Percentiles rank a stretch among this genome's conserved stretches.
Evolutionary conservation across 2,888 invertebrate genomes (phyloP).

Genomic region (Micoletzkya japonica): DNA sequence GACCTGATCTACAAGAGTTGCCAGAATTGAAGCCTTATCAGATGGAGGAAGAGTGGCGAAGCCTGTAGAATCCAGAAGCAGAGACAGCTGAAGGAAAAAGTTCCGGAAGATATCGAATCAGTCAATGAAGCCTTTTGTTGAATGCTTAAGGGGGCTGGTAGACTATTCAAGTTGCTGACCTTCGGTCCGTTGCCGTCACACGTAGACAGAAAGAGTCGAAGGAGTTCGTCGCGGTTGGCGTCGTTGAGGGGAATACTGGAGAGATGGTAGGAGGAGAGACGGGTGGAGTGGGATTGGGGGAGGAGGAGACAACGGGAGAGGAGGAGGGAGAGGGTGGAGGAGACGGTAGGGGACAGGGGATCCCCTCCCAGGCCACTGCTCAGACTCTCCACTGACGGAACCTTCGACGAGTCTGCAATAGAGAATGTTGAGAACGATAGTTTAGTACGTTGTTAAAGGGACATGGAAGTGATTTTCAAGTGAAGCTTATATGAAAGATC

Average conservation of each 20-base stretch:
- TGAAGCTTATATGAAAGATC: no score
- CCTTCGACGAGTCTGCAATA: conserved; percentile 77
- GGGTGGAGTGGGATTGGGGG: neutral
- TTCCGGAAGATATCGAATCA: neutral
- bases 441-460: no score
- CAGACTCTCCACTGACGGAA: conserved; percentile 78
- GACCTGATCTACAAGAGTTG: conserved; percentile 19
- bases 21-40: conserved; percentile 14
- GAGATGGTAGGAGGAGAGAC: neutral
- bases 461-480: no score
- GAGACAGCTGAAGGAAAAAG: neutral
- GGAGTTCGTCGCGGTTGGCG: conserved; percentile 20
- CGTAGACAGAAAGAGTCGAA: conserved; percentile 8
- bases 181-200: conserved; percentile 15
- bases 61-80: neutral
- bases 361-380: conserved; percentile 65
- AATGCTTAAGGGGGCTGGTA: no score
- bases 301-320: conserved; percentile 24
- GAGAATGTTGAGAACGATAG: neutral
- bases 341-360: neutral
- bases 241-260: neutral
- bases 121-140: neutral
- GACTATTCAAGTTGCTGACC: neutral
- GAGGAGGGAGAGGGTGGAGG: conserved; percentile 2
- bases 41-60: conserved; percentile 15